Evolutionary conservation across 2,888 invertebrate genomes (phyloP), one percentile per base, ranked within the genome.

Genomic region (Smittia aterrima): DNA sequence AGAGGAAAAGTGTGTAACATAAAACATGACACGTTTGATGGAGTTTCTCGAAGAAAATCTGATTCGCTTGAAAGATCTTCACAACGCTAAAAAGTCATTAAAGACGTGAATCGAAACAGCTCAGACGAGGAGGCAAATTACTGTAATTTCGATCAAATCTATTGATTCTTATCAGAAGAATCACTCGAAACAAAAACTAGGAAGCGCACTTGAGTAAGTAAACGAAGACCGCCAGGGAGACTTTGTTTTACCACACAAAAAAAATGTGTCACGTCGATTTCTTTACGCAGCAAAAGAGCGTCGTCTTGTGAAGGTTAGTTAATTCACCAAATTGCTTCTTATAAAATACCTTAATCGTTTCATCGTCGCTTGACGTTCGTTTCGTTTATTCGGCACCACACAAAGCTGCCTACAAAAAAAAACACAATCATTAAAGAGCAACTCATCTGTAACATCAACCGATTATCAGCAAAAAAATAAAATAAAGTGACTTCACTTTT

Each of bases 1-100:
- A 20, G 20, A 41, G 13, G 9, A 70, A 53, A 62, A 72, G 38
- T 40, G 58, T 72, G 62, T 27, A 71, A 71, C 70, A 71, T 27
- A 54, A 71, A 68, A 70, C 70, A 70, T 72, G 72, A 72, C 58
- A 72, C 62, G 72, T 72, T 24, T 72, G 72, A 72, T 72, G 72
- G 40, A 72, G 40, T 72, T 72, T 72, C 20, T 62, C 38, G 13
- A 24, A 27, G 58, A 62, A 53, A 62, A 62, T 62, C 58, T 72
- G 62, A 32, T 53, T 58, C 24, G 72, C 72, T 72, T 72, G 54
- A 72, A 32, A 72, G 72, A 54, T 38, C 27, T 38, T 47, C 25
- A 16, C 47, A 47, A 4, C 16, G 13, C 47, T 3, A 47, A 47
- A 58, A 22, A 58, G 58, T 58, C 58, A 58, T 58, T 58, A 58